A percentile compares a stretch with the other conserved stretches of the same genome.
Conservation (phyloP, 2,797 vertebrate genomes). For the Siniperca undulata region DNA sequence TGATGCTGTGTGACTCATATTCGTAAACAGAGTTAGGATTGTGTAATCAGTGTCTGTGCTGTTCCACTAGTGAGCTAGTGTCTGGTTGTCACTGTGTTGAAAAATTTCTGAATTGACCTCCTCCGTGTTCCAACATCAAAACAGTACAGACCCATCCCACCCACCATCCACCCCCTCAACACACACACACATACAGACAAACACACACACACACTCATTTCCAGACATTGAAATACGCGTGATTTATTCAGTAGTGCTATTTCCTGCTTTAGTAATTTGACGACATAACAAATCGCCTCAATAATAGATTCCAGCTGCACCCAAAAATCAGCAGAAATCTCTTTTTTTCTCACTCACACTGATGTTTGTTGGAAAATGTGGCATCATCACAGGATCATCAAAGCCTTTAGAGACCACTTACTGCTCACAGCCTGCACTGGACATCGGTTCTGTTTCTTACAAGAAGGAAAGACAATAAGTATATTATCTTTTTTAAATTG, state of each 20-base stretch:
- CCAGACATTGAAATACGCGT: slow-evolving; percentile 66
- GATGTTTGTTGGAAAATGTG: slow-evolving; percentile 76
- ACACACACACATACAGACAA: slow-evolving; percentile 26
- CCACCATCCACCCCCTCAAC: neutral
- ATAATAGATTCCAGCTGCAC: slow-evolving; percentile 81
- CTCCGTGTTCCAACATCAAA: slow-evolving; percentile 73
- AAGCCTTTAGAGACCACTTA: slow-evolving; percentile 24
- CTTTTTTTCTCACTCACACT: slow-evolving; percentile 52
- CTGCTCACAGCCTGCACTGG: slow-evolving; percentile 27
- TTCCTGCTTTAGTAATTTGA: slow-evolving; percentile 82
- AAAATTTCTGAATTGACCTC: slow-evolving; percentile 65
- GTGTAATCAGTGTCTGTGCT: slow-evolving; percentile 79
- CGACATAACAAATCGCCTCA: slow-evolving; percentile 79
- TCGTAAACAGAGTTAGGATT: slow-evolving; percentile 67
- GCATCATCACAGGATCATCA: slow-evolving; percentile 68
- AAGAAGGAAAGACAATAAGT: neutral
- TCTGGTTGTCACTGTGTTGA: slow-evolving; percentile 81
- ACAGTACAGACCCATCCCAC: slow-evolving; percentile 41
- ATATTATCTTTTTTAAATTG: neutral
- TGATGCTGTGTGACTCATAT: slow-evolving; percentile 68
- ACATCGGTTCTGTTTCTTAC: slow-evolving; percentile 12
- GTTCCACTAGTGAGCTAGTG: slow-evolving; percentile 79
- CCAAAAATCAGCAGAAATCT: slow-evolving; percentile 57
- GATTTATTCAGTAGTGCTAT: slow-evolving; percentile 82
- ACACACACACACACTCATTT: slow-evolving; percentile 55